Conservation (phyloP, 2,797 vertebrate species). For the Orestias chungarensis region DNA sequence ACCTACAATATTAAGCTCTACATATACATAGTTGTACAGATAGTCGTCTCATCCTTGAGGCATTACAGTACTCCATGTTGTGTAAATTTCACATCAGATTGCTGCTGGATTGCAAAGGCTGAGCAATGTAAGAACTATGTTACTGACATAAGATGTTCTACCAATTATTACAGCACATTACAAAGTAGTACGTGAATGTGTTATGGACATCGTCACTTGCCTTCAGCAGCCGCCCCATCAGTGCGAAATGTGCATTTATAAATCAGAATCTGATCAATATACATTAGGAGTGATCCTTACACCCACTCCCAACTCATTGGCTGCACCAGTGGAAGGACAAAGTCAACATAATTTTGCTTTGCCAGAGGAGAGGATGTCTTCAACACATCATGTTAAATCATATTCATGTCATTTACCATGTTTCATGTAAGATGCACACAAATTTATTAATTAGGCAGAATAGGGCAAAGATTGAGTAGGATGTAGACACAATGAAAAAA, state of each 20-base stretch:
- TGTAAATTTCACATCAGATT: not conserved
- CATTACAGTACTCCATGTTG: not conserved
- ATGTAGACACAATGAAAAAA: not conserved
- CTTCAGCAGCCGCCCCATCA: conserved; percentile 29
- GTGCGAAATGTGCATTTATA: conserved; percentile 60
- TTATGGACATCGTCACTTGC: conserved; percentile 8
- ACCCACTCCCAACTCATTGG: conserved; percentile 6
- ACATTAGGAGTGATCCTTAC: conserved; percentile 62
- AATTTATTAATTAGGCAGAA: conserved; percentile 13
- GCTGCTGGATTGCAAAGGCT: not conserved
- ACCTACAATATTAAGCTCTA: conserved; percentile 1
- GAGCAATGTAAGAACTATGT: not conserved
- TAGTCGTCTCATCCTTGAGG: not conserved
- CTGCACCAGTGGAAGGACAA: conserved; percentile 11
- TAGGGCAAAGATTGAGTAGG: not conserved
- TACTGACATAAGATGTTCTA: not conserved
- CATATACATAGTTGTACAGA: not conserved
- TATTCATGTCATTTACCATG: conserved; percentile 27
- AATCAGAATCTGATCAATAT: conserved; percentile 68
- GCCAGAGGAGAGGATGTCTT: conserved; percentile 30
- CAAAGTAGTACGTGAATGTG: not conserved
- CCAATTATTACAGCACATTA: not conserved
- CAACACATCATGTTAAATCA: conserved; percentile 46
- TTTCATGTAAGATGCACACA: conserved; percentile 21
- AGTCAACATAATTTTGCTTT: conserved; percentile 46